These are phyloP conservation scores for Caenorhabditis sp. DNA, from an alignment of 2,888 invertebrate species.

Conservation along the genomic window DNA sequence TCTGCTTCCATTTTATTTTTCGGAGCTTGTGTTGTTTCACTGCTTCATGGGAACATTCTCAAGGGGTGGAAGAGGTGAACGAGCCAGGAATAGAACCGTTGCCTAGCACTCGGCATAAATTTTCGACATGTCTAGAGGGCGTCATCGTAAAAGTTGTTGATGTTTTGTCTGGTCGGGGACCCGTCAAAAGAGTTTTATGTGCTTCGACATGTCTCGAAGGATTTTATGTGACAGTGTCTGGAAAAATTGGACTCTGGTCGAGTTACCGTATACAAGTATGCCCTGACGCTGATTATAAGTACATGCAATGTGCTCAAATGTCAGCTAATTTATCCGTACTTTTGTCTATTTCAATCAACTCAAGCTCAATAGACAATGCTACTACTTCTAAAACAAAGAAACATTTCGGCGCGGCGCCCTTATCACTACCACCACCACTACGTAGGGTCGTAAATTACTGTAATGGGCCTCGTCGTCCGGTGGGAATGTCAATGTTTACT, in stretches of 20 bases:
- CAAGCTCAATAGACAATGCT: background rate
- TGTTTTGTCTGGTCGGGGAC: background rate
- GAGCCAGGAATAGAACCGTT: background rate
- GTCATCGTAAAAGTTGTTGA: constrained; percentile 1
- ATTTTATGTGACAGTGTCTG: too few species aligned
- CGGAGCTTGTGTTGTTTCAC: background rate
- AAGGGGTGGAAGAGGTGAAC: too few species aligned
- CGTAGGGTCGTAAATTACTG: constrained; percentile 25
- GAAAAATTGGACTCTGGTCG: too few species aligned
- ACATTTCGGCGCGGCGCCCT: background rate
- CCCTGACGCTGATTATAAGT: too few species aligned
- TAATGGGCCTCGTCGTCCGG: background rate
- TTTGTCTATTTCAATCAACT: too few species aligned
- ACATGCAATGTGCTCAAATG: too few species aligned
- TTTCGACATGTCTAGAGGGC: background rate
- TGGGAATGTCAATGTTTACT: background rate
- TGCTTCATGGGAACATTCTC: too few species aligned
- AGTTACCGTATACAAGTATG: too few species aligned
- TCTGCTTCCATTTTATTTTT: constrained; percentile 6
- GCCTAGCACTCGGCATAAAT: background rate
- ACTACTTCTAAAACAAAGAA: background rate
- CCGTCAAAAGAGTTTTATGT: background rate
- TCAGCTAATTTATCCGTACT: too few species aligned
- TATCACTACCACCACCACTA: constrained; percentile 12
- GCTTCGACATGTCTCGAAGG: background rate